A percentile compares a stretch with the other conserved stretches of the same genome.
Conservation (phyloP, 2,113 vertebrate genomes). For the Anoplopoma fimbria region DNA sequence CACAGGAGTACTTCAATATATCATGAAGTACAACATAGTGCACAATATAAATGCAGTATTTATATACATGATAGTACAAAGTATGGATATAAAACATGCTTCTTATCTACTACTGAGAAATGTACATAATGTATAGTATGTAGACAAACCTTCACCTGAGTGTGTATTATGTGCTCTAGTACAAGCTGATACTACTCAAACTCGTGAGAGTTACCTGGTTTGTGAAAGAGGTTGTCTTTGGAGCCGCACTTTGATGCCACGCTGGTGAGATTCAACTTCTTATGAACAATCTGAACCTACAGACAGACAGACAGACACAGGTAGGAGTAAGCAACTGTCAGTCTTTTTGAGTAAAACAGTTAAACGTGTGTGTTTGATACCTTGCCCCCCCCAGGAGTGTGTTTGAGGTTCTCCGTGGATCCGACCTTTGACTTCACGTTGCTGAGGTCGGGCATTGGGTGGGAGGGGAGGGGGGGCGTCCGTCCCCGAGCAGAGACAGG, state of each 20-base stretch:
- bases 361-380: slow-evolving; percentile 65
- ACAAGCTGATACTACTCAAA: too few species aligned
- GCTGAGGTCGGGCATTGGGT: slow-evolving; percentile 92
- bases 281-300: slow-evolving; percentile 85
- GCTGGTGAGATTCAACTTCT: slow-evolving; percentile 89
- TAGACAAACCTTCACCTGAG: too few species aligned
- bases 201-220: slow-evolving; percentile 86
- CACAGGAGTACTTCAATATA: neutral
- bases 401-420: slow-evolving; percentile 93
- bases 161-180: too few species aligned
- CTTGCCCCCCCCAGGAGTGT: slow-evolving; percentile 94
- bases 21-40: neutral
- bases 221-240: slow-evolving; percentile 91
- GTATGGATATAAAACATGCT: neutral
- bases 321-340: too few species aligned
- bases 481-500: slow-evolving; percentile 89
- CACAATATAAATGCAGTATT: too few species aligned
- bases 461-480: slow-evolving; percentile 76
- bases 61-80: neutral
- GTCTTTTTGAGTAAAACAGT: neutral
- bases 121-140: too few species aligned
- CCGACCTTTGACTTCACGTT: slow-evolving; percentile 93
- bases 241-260: slow-evolving; percentile 91
- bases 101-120: too few species aligned
- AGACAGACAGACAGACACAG: slow-evolving; percentile 38